phyloP scores from a whole-genome alignment of 2,888 invertebrate genomes.

The Oxyscelio sp. region DNA sequence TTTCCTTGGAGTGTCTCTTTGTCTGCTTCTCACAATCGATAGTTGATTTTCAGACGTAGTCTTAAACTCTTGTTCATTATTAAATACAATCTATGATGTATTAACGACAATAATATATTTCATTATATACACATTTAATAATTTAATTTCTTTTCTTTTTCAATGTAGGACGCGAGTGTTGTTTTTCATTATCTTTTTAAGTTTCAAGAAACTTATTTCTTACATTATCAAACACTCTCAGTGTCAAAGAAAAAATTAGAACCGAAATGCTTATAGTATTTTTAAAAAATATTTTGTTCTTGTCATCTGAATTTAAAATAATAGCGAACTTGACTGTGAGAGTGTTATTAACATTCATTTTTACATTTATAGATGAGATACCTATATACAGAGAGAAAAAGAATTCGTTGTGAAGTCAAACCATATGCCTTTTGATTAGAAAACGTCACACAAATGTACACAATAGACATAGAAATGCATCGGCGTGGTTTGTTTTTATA shows the following conservation, averaged over 20 bases:
- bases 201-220: conserved; percentile 36
- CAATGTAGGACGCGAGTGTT: conserved; percentile 81
- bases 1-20: too few species aligned
- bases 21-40: conserved; percentile 16
- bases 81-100: conserved; percentile 84
- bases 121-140: conserved; percentile 83
- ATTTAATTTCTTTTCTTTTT: conserved; percentile 77
- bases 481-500: conserved; percentile 24
- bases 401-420: conserved; percentile 57
- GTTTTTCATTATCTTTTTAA: conserved; percentile 26
- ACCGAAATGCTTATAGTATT: too few species aligned
- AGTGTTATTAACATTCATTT: conserved; percentile 20
- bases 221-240: conserved; percentile 39
- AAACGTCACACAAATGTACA: conserved; percentile 44
- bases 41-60: conserved; percentile 54
- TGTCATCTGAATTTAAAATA: too few species aligned
- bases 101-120: conserved; percentile 83
- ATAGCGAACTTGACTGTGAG: conserved; percentile 7
- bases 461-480: conserved; percentile 37
- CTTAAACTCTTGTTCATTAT: conserved; percentile 75
- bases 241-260: too few species aligned
- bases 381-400: conserved; percentile 40
- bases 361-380: conserved; percentile 36
- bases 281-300: too few species aligned
- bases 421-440: conserved; percentile 48